Conservation (phyloP, 2,888 invertebrate species). For the Pomacea canaliculata region DNA sequence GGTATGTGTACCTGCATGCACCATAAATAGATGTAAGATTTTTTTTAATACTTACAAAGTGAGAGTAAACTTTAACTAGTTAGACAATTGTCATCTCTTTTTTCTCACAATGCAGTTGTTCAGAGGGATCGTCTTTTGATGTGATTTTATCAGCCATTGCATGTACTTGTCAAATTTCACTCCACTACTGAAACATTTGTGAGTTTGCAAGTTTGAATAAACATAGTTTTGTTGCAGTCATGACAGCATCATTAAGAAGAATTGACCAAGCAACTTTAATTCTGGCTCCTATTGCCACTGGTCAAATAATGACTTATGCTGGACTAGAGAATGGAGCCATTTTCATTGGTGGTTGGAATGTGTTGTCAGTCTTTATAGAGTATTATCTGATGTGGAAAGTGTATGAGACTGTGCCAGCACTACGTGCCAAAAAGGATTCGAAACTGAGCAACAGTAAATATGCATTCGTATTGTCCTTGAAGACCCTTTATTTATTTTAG, state of each 20-base stretch:
- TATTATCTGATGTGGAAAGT: slow-evolving; percentile 70
- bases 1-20: no score
- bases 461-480: not conserved
- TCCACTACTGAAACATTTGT: no score
- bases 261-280: slow-evolving; percentile 72
- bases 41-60: no score
- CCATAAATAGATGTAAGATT: no score
- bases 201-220: no score
- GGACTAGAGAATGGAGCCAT: slow-evolving; percentile 59
- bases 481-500: not conserved
- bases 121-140: no score
- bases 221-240: slow-evolving; percentile 55
- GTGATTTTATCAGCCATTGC: no score
- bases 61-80: no score
- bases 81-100: no score
- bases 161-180: no score
- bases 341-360: slow-evolving; percentile 71
- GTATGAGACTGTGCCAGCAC: slow-evolving; percentile 68
- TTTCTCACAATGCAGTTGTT: no score
- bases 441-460: slow-evolving; percentile 6
- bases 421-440: slow-evolving; percentile 39
- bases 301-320: slow-evolving; percentile 69
- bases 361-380: slow-evolving; percentile 71
- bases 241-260: slow-evolving; percentile 72
- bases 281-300: slow-evolving; percentile 72